phyloP scores from a whole-genome alignment of 2,888 invertebrate genomes.

The Torymus tubicola region DNA sequence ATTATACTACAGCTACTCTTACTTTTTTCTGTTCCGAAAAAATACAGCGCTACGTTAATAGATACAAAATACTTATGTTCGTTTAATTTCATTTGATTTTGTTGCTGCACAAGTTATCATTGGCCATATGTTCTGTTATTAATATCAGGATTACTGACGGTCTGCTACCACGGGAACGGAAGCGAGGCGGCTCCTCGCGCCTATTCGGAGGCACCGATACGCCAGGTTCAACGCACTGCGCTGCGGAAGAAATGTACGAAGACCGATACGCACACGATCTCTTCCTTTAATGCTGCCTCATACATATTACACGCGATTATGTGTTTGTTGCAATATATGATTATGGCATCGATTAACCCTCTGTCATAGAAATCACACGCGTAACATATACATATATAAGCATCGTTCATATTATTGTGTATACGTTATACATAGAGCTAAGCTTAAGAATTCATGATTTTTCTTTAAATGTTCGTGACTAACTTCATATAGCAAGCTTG shows the following conservation, averaged over 20 bases:
- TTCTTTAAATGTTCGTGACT: too few relatives aligned
- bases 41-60: slow-evolving; percentile 17
- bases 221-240: slow-evolving; percentile 71
- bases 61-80: background rate
- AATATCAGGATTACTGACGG: slow-evolving; percentile 72
- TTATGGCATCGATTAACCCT: too few relatives aligned
- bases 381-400: too few relatives aligned
- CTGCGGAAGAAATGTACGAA: slow-evolving; percentile 74
- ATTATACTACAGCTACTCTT: too few relatives aligned
- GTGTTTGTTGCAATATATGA: background rate
- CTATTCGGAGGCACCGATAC: slow-evolving; percentile 72
- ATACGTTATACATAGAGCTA: too few relatives aligned
- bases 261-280: slow-evolving; percentile 44
- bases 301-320: background rate
- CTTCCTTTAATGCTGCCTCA: too few relatives aligned
- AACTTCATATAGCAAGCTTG: too few relatives aligned
- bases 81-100: slow-evolving; percentile 13
- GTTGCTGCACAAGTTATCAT: slow-evolving; percentile 62
- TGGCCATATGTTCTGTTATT: slow-evolving; percentile 60
- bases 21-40: background rate
- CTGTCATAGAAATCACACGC: too few relatives aligned
- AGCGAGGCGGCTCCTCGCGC: slow-evolving; percentile 67
- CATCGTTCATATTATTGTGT: too few relatives aligned
- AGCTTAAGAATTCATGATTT: too few relatives aligned
- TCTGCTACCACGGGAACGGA: slow-evolving; percentile 73